These are phyloP conservation scores for Motacilla tschutschensis DNA, from an alignment of 2,113 vertebrate species.

Conservation along the genomic window DNA sequence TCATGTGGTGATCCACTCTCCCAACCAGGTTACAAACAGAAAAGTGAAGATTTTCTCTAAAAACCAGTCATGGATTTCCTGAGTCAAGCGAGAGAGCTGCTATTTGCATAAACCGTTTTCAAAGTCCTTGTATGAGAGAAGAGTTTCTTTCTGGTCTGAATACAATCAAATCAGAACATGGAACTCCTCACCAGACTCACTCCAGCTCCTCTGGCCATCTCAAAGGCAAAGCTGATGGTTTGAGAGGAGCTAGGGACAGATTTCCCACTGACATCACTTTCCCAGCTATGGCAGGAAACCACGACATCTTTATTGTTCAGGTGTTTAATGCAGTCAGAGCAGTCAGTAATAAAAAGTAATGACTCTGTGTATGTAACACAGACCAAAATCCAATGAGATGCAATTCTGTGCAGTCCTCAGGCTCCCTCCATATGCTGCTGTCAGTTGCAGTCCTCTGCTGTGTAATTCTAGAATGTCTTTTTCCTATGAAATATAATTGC, in stretches of 20 bases:
- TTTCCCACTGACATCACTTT: constrained; percentile 22
- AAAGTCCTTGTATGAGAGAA: background rate
- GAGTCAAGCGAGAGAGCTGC: background rate
- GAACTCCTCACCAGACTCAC: background rate
- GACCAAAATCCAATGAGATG: background rate
- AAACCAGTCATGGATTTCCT: background rate
- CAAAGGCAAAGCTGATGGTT: background rate
- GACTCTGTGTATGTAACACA: background rate
- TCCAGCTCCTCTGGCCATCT: background rate
- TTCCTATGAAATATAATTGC: background rate
- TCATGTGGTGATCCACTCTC: background rate
- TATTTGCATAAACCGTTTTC: background rate
- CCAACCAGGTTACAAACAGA: background rate
- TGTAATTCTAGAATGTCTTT: background rate
- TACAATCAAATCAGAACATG: background rate
- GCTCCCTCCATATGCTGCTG: background rate
- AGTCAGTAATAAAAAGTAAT: constrained; percentile 25
- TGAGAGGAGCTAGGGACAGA: constrained; percentile 14
- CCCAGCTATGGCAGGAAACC: constrained; percentile 15
- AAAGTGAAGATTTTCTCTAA: background rate
- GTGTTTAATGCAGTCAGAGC: constrained; percentile 31
- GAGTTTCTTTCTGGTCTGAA: background rate
- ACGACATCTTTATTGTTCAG: background rate
- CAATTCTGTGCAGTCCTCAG: background rate
- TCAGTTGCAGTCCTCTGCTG: background rate